A percentile compares a stretch with the other conserved stretches of the same genome.
Conservation (phyloP, 2,797 vertebrate species). For the Molossus molossus region DNA sequence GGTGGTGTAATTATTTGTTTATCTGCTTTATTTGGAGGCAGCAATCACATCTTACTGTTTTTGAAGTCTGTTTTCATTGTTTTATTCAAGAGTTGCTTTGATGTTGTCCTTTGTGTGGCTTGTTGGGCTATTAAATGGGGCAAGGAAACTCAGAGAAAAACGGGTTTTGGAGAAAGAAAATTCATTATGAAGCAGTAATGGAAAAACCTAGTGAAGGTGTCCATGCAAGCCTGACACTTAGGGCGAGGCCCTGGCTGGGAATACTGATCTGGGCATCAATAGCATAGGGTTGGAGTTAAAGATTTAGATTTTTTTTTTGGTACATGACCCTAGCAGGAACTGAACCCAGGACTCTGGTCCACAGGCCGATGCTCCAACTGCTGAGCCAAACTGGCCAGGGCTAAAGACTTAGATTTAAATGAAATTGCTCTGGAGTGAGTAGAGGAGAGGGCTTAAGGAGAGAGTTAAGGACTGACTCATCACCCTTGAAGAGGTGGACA, state of each 20-base stretch:
- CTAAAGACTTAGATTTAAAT: not conserved
- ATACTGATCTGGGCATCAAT: not conserved
- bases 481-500: not conserved
- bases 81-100: conserved; percentile 62
- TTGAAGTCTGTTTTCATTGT: conserved; percentile 67
- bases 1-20: conserved; percentile 28
- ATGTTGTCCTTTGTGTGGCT: conserved; percentile 46
- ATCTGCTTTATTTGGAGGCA: conserved; percentile 39
- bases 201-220: conserved; percentile 15
- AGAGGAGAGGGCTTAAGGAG: conserved; percentile 4
- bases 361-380: too few species aligned
- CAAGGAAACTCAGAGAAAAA: conserved; percentile 37
- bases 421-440: conserved; percentile 36
- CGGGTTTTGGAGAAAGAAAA: conserved; percentile 33
- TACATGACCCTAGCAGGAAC: too few species aligned
- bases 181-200: conserved; percentile 27
- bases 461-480: not conserved
- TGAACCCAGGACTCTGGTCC: too few species aligned
- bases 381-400: too few species aligned
- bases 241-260: not conserved
- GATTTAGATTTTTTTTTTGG: not conserved
- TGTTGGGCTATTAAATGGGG: conserved; percentile 38
- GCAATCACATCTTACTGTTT: conserved; percentile 8
- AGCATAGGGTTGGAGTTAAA: not conserved
- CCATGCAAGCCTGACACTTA: not conserved